Conservation (phyloP, 1,140 invertebrate species). For the Charaxes varanes region DNA sequence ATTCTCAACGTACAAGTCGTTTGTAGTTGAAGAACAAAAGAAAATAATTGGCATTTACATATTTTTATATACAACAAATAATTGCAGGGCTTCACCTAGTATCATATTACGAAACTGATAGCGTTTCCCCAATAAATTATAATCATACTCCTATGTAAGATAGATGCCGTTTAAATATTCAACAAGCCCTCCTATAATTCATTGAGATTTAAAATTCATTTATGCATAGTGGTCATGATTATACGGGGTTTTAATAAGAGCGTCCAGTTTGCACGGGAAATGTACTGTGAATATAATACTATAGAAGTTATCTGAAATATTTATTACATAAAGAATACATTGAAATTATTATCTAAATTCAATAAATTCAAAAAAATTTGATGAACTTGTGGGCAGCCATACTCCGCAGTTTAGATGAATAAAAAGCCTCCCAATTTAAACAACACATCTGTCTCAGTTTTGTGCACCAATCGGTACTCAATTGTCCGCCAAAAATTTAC, state of each 20-base stretch:
- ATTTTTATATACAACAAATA: too few relatives aligned
- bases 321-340: background rate
- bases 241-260: slow-evolving; percentile 26
- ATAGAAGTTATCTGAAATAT: background rate
- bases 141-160: slow-evolving; percentile 27
- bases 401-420: too few relatives aligned
- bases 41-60: too few relatives aligned
- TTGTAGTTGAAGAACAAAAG: too few relatives aligned
- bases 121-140: slow-evolving; percentile 20
- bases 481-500: slow-evolving; percentile 44
- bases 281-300: slow-evolving; percentile 9
- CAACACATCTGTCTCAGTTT: slow-evolving; percentile 9
- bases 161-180: slow-evolving; percentile 47
- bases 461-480: slow-evolving; percentile 18
- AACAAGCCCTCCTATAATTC: slow-evolving; percentile 37
- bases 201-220: slow-evolving; percentile 48
- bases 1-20: too few relatives aligned
- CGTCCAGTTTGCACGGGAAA: slow-evolving; percentile 30
- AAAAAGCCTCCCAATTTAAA: too few relatives aligned
- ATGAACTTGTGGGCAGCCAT: too few relatives aligned
- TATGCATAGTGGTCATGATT: slow-evolving; percentile 48
- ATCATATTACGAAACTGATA: slow-evolving; percentile 18
- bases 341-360: too few relatives aligned
- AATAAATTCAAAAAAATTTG: too few relatives aligned
- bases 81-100: too few relatives aligned